Percentiles rank a stretch among this genome's conserved stretches.
phyloP scores from a whole-genome alignment of 2,888 invertebrate species.

The Ennomos erosarius region DNA sequence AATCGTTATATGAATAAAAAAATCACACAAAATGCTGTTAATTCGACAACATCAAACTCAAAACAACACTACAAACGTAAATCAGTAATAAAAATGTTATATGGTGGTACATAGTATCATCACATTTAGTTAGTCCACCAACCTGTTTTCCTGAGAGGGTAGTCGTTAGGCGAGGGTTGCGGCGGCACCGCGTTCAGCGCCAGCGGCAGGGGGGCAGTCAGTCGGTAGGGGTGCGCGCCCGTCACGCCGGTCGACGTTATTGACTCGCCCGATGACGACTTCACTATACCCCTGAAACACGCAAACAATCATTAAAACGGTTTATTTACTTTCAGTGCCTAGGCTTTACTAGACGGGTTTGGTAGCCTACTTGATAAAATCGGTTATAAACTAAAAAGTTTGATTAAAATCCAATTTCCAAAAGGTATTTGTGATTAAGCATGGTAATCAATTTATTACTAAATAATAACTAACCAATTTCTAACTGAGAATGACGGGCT shows the following conservation, averaged over 20 bases:
- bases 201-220: constrained; percentile 85
- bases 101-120: background rate
- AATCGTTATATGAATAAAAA: constrained; percentile 7
- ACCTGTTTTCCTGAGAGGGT: constrained; percentile 98
- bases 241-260: constrained; percentile 83
- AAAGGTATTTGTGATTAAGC: background rate
- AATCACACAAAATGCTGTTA: constrained; percentile 19
- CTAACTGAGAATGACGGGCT: constrained; percentile 87
- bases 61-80: constrained; percentile 8
- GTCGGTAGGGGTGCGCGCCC: constrained; percentile 89
- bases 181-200: constrained; percentile 67
- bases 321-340: no score
- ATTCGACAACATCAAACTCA: constrained; percentile 20
- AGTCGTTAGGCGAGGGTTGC: constrained; percentile 86
- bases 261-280: constrained; percentile 88
- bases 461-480: constrained; percentile 87
- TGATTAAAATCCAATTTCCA: no score
- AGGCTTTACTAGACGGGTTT: no score
- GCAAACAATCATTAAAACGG: no score
- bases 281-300: constrained; percentile 85
- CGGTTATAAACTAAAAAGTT: no score
- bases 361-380: no score
- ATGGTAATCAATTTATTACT: background rate
- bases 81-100: background rate
- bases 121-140: constrained; percentile 49